Percentiles rank a stretch among this genome's conserved stretches.
phyloP scores from a whole-genome alignment of 2,113 vertebrate species.

The Hystrix cristata region DNA sequence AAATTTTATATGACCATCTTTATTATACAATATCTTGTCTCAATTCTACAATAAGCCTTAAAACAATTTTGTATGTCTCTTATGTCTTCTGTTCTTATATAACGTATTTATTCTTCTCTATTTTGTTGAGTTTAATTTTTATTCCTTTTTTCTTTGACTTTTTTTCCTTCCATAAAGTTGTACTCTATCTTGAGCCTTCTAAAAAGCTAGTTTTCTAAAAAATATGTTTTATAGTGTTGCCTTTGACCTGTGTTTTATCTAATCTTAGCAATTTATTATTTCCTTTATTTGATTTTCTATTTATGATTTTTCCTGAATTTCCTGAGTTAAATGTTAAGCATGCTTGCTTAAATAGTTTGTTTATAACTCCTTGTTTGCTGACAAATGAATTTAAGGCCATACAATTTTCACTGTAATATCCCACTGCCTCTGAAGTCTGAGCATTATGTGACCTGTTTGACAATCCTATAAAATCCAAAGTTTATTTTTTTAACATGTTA shows the following conservation, averaged over 20 bases:
- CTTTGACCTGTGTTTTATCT: neutral
- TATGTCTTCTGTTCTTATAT: neutral
- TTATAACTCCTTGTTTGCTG: neutral
- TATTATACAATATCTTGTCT: neutral
- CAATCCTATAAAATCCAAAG: neutral
- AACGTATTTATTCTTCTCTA: neutral
- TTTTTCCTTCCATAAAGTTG: neutral
- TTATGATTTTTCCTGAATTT: neutral
- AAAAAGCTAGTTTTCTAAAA: neutral
- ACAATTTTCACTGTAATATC: neutral
- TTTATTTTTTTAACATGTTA: neutral
- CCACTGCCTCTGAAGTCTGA: neutral
- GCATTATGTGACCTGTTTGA: neutral
- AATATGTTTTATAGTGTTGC: neutral
- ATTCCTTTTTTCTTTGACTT: neutral
- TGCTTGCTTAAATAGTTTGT: neutral
- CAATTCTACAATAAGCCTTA: neutral
- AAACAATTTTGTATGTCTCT: neutral
- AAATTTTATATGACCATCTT: neutral
- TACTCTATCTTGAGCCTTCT: neutral
- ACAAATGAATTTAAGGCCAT: neutral
- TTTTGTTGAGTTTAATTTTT: conserved; percentile 7
- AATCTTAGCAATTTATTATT: neutral
- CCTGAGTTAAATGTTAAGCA: neutral
- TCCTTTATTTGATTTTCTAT: neutral